Conservation (phyloP, 2,888 invertebrate genomes). For the Lasiommata megera region DNA sequence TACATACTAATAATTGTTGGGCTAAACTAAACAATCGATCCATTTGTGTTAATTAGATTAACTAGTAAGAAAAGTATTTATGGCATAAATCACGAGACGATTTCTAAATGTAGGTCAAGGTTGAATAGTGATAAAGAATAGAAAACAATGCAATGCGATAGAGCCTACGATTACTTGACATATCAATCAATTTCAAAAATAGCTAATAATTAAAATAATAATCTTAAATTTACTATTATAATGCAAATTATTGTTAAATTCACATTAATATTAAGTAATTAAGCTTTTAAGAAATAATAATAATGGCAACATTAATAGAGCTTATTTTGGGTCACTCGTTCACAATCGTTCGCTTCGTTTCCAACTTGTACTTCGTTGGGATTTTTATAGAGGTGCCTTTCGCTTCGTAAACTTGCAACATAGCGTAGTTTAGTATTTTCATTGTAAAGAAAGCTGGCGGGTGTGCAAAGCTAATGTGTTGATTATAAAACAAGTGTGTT, state of each 20-base stretch:
- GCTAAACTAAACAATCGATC: no score
- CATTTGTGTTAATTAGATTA: no score
- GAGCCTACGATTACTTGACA: not conserved
- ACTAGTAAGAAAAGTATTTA: not conserved
- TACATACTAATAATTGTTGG: no score
- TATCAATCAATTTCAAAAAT: not conserved
- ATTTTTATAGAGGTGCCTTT: constrained; percentile 79
- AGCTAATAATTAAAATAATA: not conserved
- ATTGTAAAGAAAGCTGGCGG: constrained; percentile 80
- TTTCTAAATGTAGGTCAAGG: constrained; percentile 60
- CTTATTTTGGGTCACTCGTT: constrained; percentile 82
- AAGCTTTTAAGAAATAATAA: constrained; percentile 61
- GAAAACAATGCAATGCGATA: constrained; percentile 20
- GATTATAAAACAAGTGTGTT: constrained; percentile 48
- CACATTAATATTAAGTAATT: constrained; percentile 7
- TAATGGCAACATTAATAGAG: constrained; percentile 71
- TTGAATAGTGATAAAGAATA: constrained; percentile 35
- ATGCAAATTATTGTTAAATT: not conserved
- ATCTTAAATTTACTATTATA: not conserved
- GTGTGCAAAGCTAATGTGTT: constrained; percentile 76
- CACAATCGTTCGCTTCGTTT: constrained; percentile 54
- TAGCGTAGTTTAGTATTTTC: constrained; percentile 74
- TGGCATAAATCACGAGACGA: constrained; percentile 51
- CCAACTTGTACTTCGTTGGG: constrained; percentile 76
- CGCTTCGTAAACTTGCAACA: constrained; percentile 80